A percentile compares a stretch with the other conserved stretches of the same genome.
phyloP scores from a whole-genome alignment of 2,797 vertebrate genomes.

The Orestias chungarensis region DNA sequence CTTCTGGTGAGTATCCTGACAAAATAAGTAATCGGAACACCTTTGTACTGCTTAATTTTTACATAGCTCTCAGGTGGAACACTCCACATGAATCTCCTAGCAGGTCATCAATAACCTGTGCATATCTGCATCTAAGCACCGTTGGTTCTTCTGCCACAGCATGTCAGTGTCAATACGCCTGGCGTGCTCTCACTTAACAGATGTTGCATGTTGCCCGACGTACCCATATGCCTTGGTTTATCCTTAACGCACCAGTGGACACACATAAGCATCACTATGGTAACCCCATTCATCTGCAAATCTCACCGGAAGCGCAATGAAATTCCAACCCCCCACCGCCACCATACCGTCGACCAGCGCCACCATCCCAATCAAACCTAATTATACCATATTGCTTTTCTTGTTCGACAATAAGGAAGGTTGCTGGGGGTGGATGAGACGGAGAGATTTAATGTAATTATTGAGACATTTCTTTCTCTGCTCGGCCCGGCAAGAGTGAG shows the following conservation, averaged over 20 bases:
- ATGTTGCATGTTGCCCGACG: conserved; percentile 87
- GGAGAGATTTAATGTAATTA: conserved; percentile 89
- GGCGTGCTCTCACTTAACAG: conserved; percentile 86
- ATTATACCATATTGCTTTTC: conserved; percentile 98
- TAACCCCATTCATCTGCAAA: conserved; percentile 93
- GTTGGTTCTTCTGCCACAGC: conserved; percentile 84
- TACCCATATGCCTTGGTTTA: conserved; percentile 82
- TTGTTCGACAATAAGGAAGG: conserved; percentile 94
- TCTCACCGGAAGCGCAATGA: conserved; percentile 89
- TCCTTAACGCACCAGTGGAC: conserved; percentile 88
- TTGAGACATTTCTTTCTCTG: conserved; percentile 91
- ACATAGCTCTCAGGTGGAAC: conserved; percentile 63
- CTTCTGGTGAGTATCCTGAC: not conserved
- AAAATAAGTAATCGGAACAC: conserved; percentile 15
- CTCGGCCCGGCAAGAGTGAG: conserved; percentile 82
- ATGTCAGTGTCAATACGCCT: conserved; percentile 86
- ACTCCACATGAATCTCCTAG: conserved; percentile 66
- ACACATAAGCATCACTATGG: conserved; percentile 91
- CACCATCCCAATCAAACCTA: conserved; percentile 91
- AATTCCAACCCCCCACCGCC: conserved; percentile 11
- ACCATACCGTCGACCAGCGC: conserved; percentile 12
- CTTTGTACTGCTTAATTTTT: conserved; percentile 60
- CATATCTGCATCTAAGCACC: conserved; percentile 83
- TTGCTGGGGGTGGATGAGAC: conserved; percentile 75
- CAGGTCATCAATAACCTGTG: conserved; percentile 82